Base-by-base conservation (phyloP, 2,888 invertebrate species). In the Suillia variegata region DNA sequence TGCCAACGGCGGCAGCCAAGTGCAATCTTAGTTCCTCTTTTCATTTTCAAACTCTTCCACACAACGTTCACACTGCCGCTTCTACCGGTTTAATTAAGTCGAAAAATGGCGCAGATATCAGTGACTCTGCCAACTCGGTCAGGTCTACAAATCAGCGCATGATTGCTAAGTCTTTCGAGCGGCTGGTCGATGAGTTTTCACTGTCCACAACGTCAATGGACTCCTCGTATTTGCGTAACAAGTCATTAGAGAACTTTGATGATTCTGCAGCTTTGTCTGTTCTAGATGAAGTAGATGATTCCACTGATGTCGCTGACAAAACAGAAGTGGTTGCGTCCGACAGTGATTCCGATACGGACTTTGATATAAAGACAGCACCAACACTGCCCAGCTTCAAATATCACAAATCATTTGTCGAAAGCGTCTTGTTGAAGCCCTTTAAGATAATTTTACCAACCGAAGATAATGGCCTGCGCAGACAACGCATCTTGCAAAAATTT, bases 81-180 rank as follows among this genome's bases (percentile, higher is more conserved):
- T n/a, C n/a, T n/a, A n/a, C n/a, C n/a, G n/a, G n/a, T n/a, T n/a
- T n/a, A n/a, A 66, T 69, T 38, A 69, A 67, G 59, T 56, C 70
- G 54, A 68, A 68, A 66, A 71, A 69, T 59, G 60, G 55, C 13
- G 64, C 59, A 59, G 64, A 66, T 48, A 47, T 12, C 45, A 38
- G 13, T 3, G 31, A 42, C n/a, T n/a, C 26, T 22, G 21, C 20
- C 17, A 45, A 24, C 31, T 18, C 38, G 38, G 47, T 47, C 42
- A 66, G 59, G 13, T 26, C 62, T 12, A 59, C 63, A 12, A 63
- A 58, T 21, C 85, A 88, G 64, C 85, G 88, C 82, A 87, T 87
- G 34, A 87, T 89, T 54, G 87, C 86, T 80, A 88, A 87, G 77
- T 84, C 79, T 50, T 82, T 82, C 67, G 82, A 82, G 61, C 79